Base-by-base conservation (phyloP, 2,888 invertebrate species). In the Alsophila aescularia region DNA sequence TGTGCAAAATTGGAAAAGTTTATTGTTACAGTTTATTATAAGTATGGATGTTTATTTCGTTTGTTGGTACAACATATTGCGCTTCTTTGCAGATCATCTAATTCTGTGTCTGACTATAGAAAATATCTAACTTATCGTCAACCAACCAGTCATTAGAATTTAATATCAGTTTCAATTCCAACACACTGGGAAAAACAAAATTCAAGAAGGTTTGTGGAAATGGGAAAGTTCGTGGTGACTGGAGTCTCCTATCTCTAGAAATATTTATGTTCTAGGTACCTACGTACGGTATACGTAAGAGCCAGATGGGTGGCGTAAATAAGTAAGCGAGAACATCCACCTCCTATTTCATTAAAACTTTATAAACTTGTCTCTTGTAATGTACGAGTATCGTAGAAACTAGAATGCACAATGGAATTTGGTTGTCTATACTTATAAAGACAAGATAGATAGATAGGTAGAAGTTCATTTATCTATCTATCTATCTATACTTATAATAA, bases 261-360 rank as follows among this genome's bases (percentile, higher is more conserved):
- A 55, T 55, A 58, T 64, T 61, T 59, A 59, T 61, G 45, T 56
- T 32, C 51, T 56, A 56, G 43, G 45, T 55, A 50, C 31, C 32
- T 51, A 50, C 31, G 37, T 51, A 37, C 42, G 27, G 24, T 29
- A 3, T 21, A 27, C 41, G 48, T 42, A 43, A 39, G 45, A 35
- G 49, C 42, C 53, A 53, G 49, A 45, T 55, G 51, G 51, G 50
- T 50, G 44, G 50, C 51, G 49, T 52, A 45, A 52, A 57, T 54
- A 59, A 56, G 53, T 58, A 44, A 53, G 41, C 48, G 57, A 40
- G 52, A 36, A 43, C 57, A 52, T 57, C 52, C 44, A 52, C 47
- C 48, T 49, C 44, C 44, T 50, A 52, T 56, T 60, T 56, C 52
- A 56, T 53, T 53, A 60, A 60, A 60, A 55, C 45, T 60, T 60